Evolutionary conservation across 2,797 vertebrate species (phyloP).

Genomic region (Odontamblyopus rebecca): DNA sequence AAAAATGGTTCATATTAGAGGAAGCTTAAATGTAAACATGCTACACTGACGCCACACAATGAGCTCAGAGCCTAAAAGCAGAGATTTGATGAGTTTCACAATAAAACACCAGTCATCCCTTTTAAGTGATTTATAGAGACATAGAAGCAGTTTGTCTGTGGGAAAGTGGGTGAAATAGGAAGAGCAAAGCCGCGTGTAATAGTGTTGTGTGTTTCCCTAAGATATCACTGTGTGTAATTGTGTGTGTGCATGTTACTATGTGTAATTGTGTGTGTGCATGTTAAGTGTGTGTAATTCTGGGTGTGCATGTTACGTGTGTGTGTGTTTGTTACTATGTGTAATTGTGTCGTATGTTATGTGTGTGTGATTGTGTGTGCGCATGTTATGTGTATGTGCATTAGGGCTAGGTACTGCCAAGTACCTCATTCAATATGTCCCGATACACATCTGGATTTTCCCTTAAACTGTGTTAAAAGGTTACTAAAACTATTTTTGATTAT

Average conservation of each 20-base stretch:
- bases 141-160: conserved; percentile 54
- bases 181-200: conserved; percentile 54
- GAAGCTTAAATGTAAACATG: conserved; percentile 52
- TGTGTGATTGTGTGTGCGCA: no score
- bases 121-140: conserved; percentile 54
- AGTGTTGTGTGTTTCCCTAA: conserved; percentile 49
- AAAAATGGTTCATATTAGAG: conserved; percentile 26
- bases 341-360: no score
- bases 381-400: no score
- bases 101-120: conserved; percentile 42
- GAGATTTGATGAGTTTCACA: conserved; percentile 41
- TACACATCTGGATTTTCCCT: no score
- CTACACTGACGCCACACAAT: conserved; percentile 40
- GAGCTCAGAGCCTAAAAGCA: conserved; percentile 39
- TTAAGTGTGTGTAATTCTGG: no score
- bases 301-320: no score
- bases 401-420: no score
- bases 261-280: no score
- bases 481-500: no score
- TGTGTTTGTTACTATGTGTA: no score
- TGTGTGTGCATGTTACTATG: conserved; percentile 37
- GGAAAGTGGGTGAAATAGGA: conserved; percentile 48
- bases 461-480: no score
- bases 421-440: no score
- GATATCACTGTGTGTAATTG: conserved; percentile 53